Conservation (phyloP, 2,888 invertebrate genomes). For the Lasiommata megera region DNA sequence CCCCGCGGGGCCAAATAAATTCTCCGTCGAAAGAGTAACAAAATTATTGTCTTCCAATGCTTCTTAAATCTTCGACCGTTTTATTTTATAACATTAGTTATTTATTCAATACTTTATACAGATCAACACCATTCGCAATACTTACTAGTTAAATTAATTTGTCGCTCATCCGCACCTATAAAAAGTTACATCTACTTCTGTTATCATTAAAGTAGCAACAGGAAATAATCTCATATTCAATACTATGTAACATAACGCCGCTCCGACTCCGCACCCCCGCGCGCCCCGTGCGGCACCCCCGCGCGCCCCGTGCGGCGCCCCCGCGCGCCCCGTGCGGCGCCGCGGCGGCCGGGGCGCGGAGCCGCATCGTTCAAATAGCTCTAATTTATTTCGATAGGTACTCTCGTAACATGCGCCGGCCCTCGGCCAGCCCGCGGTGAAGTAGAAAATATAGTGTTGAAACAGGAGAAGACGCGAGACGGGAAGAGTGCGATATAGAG, state of each 20-base stretch:
- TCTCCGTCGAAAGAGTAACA: constrained; percentile 61
- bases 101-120: constrained; percentile 60
- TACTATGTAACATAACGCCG: constrained; percentile 36
- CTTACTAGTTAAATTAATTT: constrained; percentile 33
- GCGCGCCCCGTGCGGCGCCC: too few species aligned
- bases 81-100: constrained; percentile 57
- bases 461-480: constrained; percentile 32
- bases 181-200: constrained; percentile 58
- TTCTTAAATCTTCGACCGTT: constrained; percentile 71
- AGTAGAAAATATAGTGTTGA: constrained; percentile 8
- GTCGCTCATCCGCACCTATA: constrained; percentile 52
- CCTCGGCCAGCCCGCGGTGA: neutral
- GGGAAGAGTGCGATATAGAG: constrained; percentile 32
- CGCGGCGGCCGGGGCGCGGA: neutral
- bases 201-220: constrained; percentile 40
- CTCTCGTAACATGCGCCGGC: neutral
- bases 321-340: neutral
- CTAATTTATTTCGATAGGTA: constrained; percentile 1
- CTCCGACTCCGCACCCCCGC: constrained; percentile 20
- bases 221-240: constrained; percentile 52
- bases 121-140: constrained; percentile 53
- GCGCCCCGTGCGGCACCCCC: too few species aligned
- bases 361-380: neutral
- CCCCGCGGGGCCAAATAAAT: constrained; percentile 45
- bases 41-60: constrained; percentile 81